Conservation (phyloP, 1,140 invertebrate species). For the Semibalanus balanoides region DNA sequence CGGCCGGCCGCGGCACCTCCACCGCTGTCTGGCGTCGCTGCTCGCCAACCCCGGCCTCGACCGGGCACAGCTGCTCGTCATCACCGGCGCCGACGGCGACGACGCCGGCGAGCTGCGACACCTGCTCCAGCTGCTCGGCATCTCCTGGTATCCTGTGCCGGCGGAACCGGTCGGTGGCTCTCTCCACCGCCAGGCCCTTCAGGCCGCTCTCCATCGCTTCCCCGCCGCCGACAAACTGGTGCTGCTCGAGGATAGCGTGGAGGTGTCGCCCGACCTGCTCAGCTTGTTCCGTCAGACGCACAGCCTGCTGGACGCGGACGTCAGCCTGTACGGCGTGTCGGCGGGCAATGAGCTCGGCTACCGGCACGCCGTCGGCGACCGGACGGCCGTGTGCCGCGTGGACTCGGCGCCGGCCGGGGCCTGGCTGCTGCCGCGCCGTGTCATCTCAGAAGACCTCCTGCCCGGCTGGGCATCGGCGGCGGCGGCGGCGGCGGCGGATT, state of each 20-base stretch:
- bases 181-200: neutral
- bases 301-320: neutral
- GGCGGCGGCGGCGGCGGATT: too few relatives aligned
- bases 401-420: neutral
- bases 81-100: neutral
- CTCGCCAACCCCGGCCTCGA: neutral
- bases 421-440: neutral
- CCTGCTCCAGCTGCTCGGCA: neutral
- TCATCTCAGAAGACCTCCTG: neutral
- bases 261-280: neutral
- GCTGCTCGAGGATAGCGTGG: neutral
- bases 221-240: neutral
- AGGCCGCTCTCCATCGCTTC: neutral
- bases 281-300: neutral
- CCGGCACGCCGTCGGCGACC: neutral
- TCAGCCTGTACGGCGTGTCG: neutral
- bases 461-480: neutral
- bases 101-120: neutral
- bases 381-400: neutral
- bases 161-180: neutral
- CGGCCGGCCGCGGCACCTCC: neutral
- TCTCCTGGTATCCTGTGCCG: neutral
- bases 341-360: neutral
- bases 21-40: neutral
- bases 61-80: neutral